These are phyloP conservation scores for Cybosia mesomella DNA, from an alignment of 2,888 invertebrate species.

Conservation along the genomic window DNA sequence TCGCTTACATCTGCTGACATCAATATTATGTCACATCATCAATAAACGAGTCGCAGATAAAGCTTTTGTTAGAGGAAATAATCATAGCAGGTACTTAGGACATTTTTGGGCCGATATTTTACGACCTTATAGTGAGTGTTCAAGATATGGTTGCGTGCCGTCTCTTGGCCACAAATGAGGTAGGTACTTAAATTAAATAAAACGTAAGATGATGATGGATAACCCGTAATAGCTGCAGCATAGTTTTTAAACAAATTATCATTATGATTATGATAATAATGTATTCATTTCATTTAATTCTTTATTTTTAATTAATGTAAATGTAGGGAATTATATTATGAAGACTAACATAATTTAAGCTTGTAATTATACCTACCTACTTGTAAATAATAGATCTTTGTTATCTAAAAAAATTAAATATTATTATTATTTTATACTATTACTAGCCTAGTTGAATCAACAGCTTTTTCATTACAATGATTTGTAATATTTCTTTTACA, in stretches of 20 bases:
- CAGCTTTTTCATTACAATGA: background rate
- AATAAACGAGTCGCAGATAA: slow-evolving; percentile 53
- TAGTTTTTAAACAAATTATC: background rate
- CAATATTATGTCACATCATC: slow-evolving; percentile 57
- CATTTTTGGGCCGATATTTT: slow-evolving; percentile 46
- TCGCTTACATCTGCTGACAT: slow-evolving; percentile 65
- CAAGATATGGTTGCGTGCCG: slow-evolving; percentile 11
- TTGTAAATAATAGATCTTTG: too few relatives aligned
- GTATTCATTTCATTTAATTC: too few relatives aligned
- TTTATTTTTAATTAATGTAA: too few relatives aligned
- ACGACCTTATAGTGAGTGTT: slow-evolving; percentile 35
- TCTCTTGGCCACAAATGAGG: background rate
- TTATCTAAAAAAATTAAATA: too few relatives aligned
- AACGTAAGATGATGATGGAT: slow-evolving; percentile 9
- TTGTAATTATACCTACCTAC: too few relatives aligned
- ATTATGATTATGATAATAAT: too few relatives aligned
- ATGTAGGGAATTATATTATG: too few relatives aligned
- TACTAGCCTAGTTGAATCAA: background rate
- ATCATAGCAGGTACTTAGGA: slow-evolving; percentile 53
- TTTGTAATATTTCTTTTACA: background rate
- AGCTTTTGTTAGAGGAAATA: slow-evolving; percentile 55
- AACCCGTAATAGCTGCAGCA: background rate
- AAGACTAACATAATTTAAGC: too few relatives aligned
- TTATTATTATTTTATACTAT: too few relatives aligned
- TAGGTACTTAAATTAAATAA: slow-evolving; percentile 10